These are phyloP conservation scores for Cosmia trapezina DNA, from an alignment of 2,888 invertebrate genomes.

Conservation along the genomic window DNA sequence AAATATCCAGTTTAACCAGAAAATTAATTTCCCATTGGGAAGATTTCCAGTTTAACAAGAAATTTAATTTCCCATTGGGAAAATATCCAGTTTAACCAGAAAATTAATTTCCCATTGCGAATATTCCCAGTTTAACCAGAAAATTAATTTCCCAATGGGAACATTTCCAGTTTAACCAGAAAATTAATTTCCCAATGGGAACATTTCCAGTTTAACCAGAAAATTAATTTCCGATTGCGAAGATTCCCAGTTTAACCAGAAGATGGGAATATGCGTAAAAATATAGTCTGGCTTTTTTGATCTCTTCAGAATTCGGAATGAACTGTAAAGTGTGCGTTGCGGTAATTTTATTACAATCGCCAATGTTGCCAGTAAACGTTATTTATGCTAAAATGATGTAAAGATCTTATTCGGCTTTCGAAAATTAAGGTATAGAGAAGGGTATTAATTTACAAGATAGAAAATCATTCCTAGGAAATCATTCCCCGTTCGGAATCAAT, in stretches of 20 bases:
- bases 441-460: slow-evolving; percentile 37
- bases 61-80: too few relatives aligned
- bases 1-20: neutral
- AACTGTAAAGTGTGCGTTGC: neutral
- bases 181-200: neutral
- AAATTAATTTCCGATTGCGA: neutral
- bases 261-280: neutral
- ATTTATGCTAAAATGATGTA: slow-evolving; percentile 30
- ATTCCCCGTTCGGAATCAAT: slow-evolving; percentile 44
- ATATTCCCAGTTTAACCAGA: neutral
- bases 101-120: too few relatives aligned
- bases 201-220: too few relatives aligned
- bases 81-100: neutral
- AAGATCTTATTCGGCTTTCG: slow-evolving; percentile 33
- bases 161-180: too few relatives aligned
- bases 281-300: too few relatives aligned
- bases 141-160: neutral
- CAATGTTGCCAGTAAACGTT: slow-evolving; percentile 13
- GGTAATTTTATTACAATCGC: slow-evolving; percentile 16
- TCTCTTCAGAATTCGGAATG: neutral
- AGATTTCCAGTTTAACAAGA: neutral
- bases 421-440: slow-evolving; percentile 22
- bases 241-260: neutral
- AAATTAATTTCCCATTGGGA: too few relatives aligned
- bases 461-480: slow-evolving; percentile 54